Evolutionary conservation across 2,113 vertebrate genomes (phyloP).

Genomic region (Carassius gibelio): DNA sequence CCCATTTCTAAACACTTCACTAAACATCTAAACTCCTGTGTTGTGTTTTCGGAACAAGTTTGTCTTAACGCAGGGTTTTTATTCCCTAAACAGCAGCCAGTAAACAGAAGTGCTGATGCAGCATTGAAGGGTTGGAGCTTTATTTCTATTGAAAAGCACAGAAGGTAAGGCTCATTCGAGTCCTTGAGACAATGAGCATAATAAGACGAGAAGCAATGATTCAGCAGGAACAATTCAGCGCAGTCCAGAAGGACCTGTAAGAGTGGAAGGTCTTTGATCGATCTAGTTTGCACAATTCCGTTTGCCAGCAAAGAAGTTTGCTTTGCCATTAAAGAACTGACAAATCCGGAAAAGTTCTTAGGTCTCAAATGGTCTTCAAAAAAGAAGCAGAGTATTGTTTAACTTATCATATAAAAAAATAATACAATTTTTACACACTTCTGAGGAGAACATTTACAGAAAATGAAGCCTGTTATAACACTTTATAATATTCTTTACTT

Average conservation of each 20-base stretch:
- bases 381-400: neutral
- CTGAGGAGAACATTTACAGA: neutral
- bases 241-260: constrained; percentile 62
- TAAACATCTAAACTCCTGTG: neutral
- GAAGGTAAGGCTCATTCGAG: constrained; percentile 44
- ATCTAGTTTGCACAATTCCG: constrained; percentile 56
- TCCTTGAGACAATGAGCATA: constrained; percentile 65
- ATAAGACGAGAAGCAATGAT: constrained; percentile 66
- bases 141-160: constrained; percentile 58
- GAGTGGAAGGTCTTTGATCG: constrained; percentile 70
- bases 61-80: constrained; percentile 3
- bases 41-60: constrained; percentile 17
- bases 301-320: neutral
- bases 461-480: neutral
- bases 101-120: constrained; percentile 52
- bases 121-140: constrained; percentile 46
- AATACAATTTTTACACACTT: too few species aligned
- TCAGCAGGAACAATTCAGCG: constrained; percentile 73
- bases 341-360: neutral
- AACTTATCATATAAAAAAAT: neutral
- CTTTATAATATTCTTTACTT: neutral
- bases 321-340: neutral
- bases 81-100: constrained; percentile 41
- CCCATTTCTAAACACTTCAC: constrained; percentile 17
- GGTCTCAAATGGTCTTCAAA: neutral